phyloP scores from a whole-genome alignment of 2,113 vertebrate genomes.

The Carassius auratus region DNA sequence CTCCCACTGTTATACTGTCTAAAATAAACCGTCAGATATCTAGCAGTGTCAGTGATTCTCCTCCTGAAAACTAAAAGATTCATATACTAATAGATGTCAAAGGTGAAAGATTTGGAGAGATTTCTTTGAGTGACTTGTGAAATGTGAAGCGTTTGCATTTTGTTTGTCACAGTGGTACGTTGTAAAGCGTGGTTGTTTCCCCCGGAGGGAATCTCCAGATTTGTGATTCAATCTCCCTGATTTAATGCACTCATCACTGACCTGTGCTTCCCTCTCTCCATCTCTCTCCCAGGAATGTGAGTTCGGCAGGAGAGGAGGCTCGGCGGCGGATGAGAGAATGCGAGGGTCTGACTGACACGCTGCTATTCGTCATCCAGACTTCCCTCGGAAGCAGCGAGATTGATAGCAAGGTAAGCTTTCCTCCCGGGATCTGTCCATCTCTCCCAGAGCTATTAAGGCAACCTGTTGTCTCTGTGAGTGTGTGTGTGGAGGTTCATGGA shows the following conservation, averaged over 20 bases:
- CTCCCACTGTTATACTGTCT: neutral
- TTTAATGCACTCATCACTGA: constrained; percentile 16
- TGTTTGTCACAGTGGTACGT: constrained; percentile 6
- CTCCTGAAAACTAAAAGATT: constrained; percentile 15
- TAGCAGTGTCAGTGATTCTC: neutral
- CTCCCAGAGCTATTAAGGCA: neutral
- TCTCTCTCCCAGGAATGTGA: constrained; percentile 86
- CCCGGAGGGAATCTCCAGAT: neutral
- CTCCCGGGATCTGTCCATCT: constrained; percentile 12
- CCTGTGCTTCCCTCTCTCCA: constrained; percentile 41
- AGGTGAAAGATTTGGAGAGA: constrained; percentile 32
- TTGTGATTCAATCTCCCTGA: neutral
- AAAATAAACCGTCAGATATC: neutral
- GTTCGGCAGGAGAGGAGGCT: constrained; percentile 97
- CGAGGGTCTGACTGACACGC: constrained; percentile 94
- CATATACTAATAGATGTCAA: constrained; percentile 52
- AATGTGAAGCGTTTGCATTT: constrained; percentile 48
- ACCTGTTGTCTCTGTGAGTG: constrained; percentile 35
- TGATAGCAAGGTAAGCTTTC: constrained; percentile 93
- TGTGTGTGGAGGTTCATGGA: neutral
- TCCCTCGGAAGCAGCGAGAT: constrained; percentile 97
- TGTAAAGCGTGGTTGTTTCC: neutral
- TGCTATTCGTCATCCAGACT: constrained; percentile 97
- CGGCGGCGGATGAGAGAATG: constrained; percentile 97
- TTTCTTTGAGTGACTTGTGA: constrained; percentile 47